These are phyloP conservation scores for Cydia fagiglandana DNA, from an alignment of 1,140 invertebrate genomes.

Conservation along the genomic window DNA sequence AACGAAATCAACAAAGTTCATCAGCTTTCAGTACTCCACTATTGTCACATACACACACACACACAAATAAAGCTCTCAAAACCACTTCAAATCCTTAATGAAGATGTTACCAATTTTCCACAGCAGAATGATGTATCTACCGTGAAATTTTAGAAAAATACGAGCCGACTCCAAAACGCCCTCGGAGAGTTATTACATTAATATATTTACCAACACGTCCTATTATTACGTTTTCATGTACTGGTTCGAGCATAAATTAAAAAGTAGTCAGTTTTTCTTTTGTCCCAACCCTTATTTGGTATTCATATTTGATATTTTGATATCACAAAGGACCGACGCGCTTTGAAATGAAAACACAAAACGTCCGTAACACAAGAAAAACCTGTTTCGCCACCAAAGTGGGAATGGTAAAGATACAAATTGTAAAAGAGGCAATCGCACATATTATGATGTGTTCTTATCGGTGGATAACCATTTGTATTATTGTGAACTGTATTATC, in stretches of 20 bases:
- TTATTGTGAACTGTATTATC: slow-evolving; percentile 59
- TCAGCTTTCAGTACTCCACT: slow-evolving; percentile 40
- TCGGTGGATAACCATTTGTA: slow-evolving; percentile 48
- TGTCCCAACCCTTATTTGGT: slow-evolving; percentile 77
- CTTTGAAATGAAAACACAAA: slow-evolving; percentile 70
- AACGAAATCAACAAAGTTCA: slow-evolving; percentile 36
- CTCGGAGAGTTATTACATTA: slow-evolving; percentile 74
- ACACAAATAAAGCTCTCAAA: slow-evolving; percentile 38
- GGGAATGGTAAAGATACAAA: slow-evolving; percentile 74
- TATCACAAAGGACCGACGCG: slow-evolving; percentile 72
- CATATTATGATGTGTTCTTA: slow-evolving; percentile 62
- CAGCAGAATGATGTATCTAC: slow-evolving; percentile 67
- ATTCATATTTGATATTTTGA: slow-evolving; percentile 78
- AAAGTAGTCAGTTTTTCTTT: slow-evolving; percentile 76
- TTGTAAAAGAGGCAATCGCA: slow-evolving; percentile 77
- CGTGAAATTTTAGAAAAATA: slow-evolving; percentile 77
- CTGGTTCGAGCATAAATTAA: slow-evolving; percentile 77
- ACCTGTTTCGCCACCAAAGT: slow-evolving; percentile 73
- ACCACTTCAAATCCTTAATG: slow-evolving; percentile 55
- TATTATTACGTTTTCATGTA: slow-evolving; percentile 79
- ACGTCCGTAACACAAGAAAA: slow-evolving; percentile 68
- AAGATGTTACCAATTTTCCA: slow-evolving; percentile 72
- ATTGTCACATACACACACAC: slow-evolving; percentile 41
- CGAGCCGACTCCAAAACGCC: slow-evolving; percentile 53
- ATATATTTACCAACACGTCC: slow-evolving; percentile 78